phyloP scores from a whole-genome alignment of 2,888 invertebrate species.

The Harpagoxenus sublaevis region DNA sequence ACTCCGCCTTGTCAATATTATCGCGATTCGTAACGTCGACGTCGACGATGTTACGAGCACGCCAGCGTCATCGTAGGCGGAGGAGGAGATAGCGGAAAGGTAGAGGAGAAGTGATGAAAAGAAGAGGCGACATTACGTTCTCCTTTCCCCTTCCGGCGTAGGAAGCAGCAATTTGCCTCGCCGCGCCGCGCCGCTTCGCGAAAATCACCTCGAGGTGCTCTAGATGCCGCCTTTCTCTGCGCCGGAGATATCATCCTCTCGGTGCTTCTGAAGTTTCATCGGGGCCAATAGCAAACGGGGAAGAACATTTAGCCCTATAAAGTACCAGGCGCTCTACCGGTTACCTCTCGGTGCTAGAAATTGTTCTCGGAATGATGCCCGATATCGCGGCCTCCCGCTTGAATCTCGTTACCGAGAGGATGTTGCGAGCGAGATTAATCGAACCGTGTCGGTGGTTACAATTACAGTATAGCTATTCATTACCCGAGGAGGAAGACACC shows the following conservation, averaged over 20 bases:
- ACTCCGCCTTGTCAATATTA: constrained; percentile 71
- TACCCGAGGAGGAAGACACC: constrained; percentile 22
- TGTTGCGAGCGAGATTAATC: constrained; percentile 39
- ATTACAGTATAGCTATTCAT: constrained; percentile 36
- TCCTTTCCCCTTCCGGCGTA: constrained; percentile 52
- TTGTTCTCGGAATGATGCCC: constrained; percentile 47
- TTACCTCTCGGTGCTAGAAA: constrained; percentile 22
- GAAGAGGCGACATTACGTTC: constrained; percentile 55
- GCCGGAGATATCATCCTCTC: constrained; percentile 55
- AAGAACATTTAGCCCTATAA: constrained; percentile 45
- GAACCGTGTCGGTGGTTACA: constrained; percentile 40
- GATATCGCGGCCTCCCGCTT: constrained; percentile 36
- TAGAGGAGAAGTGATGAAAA: constrained; percentile 54
- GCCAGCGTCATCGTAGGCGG: background rate
- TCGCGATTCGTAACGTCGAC: constrained; percentile 68
- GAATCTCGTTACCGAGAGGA: constrained; percentile 35
- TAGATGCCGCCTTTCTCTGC: constrained; percentile 49
- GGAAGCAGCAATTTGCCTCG: constrained; percentile 71
- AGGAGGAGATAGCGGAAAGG: constrained; percentile 37
- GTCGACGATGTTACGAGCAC: constrained; percentile 52
- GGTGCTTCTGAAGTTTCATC: constrained; percentile 47
- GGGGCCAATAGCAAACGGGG: constrained; percentile 39
- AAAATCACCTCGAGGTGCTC: constrained; percentile 58
- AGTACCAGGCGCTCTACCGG: constrained; percentile 34
- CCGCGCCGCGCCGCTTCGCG: constrained; percentile 47